Evolutionary conservation across 2,113 vertebrate genomes (phyloP).

Genomic region (Cololabis saira): DNA sequence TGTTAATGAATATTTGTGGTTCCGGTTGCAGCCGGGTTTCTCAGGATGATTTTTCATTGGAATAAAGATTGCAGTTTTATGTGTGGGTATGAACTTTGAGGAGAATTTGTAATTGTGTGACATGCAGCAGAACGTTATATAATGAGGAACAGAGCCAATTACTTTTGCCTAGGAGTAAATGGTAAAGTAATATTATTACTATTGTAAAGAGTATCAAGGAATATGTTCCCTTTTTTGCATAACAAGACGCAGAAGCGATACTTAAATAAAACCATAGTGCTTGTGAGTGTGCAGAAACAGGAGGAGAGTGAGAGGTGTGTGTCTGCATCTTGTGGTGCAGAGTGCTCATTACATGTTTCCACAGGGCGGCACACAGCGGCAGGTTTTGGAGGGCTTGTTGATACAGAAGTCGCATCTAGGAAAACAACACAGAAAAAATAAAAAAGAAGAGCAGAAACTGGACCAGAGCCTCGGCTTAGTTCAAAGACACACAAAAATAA

Average conservation of each 20-base stretch:
- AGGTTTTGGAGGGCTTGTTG: constrained; percentile 93
- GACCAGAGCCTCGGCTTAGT: not conserved
- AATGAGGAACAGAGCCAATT: too few relatives aligned
- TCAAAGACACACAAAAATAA: not conserved
- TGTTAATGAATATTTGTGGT: too few relatives aligned
- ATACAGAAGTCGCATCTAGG: constrained; percentile 91
- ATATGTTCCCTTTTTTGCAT: too few relatives aligned
- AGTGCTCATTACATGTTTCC: constrained; percentile 94
- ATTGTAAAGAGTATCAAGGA: too few relatives aligned
- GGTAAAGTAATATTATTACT: too few relatives aligned
- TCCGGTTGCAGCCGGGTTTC: too few relatives aligned
- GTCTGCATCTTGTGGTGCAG: not conserved
- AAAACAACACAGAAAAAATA: constrained; percentile 16
- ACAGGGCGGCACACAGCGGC: constrained; percentile 93
- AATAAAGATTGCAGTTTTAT: too few relatives aligned
- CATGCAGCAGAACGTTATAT: too few relatives aligned
- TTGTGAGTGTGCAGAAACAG: not conserved
- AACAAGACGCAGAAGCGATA: not conserved
- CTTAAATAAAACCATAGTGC: not conserved
- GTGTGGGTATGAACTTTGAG: too few relatives aligned
- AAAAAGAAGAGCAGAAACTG: not conserved
- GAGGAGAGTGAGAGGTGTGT: not conserved
- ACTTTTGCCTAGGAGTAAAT: too few relatives aligned
- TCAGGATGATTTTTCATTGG: too few relatives aligned
- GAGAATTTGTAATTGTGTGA: too few relatives aligned